phyloP scores from a whole-genome alignment of 2,797 vertebrate species.

The Chelon auratus region DNA sequence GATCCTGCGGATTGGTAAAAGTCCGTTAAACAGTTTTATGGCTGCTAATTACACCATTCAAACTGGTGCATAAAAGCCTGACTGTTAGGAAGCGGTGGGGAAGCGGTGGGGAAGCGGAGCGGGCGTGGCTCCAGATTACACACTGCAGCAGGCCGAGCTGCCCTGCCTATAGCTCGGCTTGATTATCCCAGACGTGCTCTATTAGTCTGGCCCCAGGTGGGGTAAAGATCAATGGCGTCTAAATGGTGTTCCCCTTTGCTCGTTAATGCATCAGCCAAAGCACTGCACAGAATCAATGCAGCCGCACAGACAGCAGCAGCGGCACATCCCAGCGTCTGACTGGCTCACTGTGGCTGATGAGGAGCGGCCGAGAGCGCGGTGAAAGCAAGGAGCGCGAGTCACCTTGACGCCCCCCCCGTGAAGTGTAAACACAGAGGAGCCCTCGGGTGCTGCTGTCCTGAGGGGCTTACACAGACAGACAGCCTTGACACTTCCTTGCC shows the following conservation, averaged over 20 bases:
- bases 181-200: conserved; percentile 64
- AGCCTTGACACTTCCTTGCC: conserved; percentile 57
- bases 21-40: conserved; percentile 29
- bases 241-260: conserved; percentile 57
- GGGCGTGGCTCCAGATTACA: conserved; percentile 24
- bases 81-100: conserved; percentile 14
- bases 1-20: conserved; percentile 22
- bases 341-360: conserved; percentile 40
- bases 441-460: conserved; percentile 46
- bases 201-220: conserved; percentile 66
- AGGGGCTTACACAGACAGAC: conserved; percentile 52
- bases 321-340: conserved; percentile 15
- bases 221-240: conserved; percentile 60
- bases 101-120: background rate
- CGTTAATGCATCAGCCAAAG: conserved; percentile 61
- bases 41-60: conserved; percentile 36
- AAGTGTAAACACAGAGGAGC: conserved; percentile 46
- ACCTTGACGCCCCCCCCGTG: conserved; percentile 29
- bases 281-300: conserved; percentile 48
- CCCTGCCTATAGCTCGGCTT: conserved; percentile 40
- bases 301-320: conserved; percentile 24
- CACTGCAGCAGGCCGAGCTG: conserved; percentile 26
- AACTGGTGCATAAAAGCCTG: conserved; percentile 17
- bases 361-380: background rate
- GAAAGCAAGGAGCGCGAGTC: conserved; percentile 10